Conservation (phyloP, 1,140 invertebrate genomes). For the Cataglyphis hispanica region DNA sequence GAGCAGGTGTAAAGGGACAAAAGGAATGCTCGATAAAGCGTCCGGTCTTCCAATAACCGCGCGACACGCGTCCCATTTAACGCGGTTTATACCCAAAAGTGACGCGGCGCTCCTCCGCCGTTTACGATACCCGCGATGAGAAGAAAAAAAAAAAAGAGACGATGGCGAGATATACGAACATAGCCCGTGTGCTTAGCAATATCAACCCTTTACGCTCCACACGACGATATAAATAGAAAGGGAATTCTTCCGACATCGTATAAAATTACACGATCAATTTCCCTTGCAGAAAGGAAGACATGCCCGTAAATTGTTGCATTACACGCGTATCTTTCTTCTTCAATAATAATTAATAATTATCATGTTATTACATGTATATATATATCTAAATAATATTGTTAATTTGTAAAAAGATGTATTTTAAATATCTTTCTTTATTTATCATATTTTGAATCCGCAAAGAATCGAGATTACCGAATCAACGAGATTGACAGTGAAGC, state of each 20-base stretch:
- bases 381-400: not conserved
- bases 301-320: not conserved
- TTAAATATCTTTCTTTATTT: not conserved
- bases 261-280: conserved; percentile 3
- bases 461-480: conserved; percentile 28
- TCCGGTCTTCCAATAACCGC: conserved; percentile 40
- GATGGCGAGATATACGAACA: not conserved
- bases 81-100: conserved; percentile 32
- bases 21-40: conserved; percentile 27
- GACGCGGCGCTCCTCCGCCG: not conserved
- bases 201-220: conserved; percentile 24
- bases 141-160: not conserved
- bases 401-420: not conserved
- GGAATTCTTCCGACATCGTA: not conserved
- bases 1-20: conserved; percentile 11
- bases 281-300: not conserved
- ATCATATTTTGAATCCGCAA: not conserved
- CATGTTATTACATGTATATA: not conserved
- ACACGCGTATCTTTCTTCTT: not conserved
- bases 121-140: not conserved
- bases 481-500: not conserved
- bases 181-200: not conserved
- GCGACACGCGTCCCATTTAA: conserved; percentile 40
- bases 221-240: not conserved
- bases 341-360: conserved; percentile 17